Percentiles rank a stretch among this genome's conserved stretches.
Evolutionary conservation across 2,113 vertebrate genomes (phyloP).

Genomic region (Crypturellus undulatus): DNA sequence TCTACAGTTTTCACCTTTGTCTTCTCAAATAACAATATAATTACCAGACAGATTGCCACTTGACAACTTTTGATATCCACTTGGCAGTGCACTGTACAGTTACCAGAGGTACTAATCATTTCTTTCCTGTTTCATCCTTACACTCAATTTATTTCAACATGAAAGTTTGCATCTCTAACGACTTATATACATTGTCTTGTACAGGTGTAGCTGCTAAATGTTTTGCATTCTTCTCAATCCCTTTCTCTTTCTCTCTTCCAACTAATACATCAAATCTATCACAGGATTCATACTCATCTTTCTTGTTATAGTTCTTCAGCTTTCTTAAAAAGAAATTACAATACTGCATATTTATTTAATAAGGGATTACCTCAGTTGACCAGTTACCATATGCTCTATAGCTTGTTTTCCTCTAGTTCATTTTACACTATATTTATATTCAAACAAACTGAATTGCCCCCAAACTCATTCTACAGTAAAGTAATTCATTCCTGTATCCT

Average conservation of each 20-base stretch:
- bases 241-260: not conserved
- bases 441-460: not conserved
- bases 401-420: not conserved
- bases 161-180: not conserved
- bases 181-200: not conserved
- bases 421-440: not conserved
- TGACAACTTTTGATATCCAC: not conserved
- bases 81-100: not conserved
- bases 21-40: not conserved
- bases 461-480: not conserved
- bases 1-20: not conserved
- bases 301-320: not conserved
- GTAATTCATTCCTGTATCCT: not conserved
- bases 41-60: not conserved
- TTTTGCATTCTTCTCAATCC: not conserved
- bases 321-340: constrained; percentile 23
- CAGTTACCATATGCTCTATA: not conserved
- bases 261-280: not conserved
- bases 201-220: not conserved
- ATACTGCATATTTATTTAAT: not conserved
- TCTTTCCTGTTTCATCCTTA: not conserved
- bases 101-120: not conserved
- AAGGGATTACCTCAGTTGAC: not conserved
- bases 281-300: not conserved
- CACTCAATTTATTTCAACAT: not conserved